Evolutionary conservation across 2,888 invertebrate species (phyloP).

Genomic region (Papilio protenor): DNA sequence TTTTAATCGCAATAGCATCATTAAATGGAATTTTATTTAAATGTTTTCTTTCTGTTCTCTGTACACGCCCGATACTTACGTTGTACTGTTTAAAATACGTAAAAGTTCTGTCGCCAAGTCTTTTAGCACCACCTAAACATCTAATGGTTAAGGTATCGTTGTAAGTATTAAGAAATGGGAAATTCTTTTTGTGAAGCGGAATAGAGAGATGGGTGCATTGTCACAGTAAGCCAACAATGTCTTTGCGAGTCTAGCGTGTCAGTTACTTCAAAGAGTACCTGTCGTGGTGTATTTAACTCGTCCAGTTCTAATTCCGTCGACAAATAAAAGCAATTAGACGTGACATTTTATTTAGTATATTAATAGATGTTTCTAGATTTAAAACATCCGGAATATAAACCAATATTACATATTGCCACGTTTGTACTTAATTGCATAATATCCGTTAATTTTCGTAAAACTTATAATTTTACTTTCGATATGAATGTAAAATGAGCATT

Average conservation of each 20-base stretch:
- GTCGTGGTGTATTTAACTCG: slow-evolving; percentile 16
- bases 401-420: background rate
- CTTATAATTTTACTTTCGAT: background rate
- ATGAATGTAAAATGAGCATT: background rate
- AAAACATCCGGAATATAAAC: background rate
- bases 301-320: slow-evolving; percentile 19
- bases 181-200: background rate
- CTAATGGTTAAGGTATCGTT: background rate
- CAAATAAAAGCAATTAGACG: slow-evolving; percentile 7
- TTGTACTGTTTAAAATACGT: background rate
- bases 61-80: background rate
- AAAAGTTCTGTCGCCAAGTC: background rate
- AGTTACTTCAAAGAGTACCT: slow-evolving; percentile 14
- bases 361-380: background rate
- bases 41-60: background rate
- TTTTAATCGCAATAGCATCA: slow-evolving; percentile 3
- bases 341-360: slow-evolving; percentile 1
- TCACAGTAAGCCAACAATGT: slow-evolving; percentile 15
- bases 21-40: slow-evolving; percentile 11
- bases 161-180: background rate
- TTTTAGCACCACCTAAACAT: background rate
- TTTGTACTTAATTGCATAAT: background rate
- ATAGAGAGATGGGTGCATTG: background rate
- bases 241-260: slow-evolving; percentile 10
- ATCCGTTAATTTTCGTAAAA: background rate